Base-by-base conservation (phyloP, 2,113 vertebrate species). In the Propithecus coquereli region DNA sequence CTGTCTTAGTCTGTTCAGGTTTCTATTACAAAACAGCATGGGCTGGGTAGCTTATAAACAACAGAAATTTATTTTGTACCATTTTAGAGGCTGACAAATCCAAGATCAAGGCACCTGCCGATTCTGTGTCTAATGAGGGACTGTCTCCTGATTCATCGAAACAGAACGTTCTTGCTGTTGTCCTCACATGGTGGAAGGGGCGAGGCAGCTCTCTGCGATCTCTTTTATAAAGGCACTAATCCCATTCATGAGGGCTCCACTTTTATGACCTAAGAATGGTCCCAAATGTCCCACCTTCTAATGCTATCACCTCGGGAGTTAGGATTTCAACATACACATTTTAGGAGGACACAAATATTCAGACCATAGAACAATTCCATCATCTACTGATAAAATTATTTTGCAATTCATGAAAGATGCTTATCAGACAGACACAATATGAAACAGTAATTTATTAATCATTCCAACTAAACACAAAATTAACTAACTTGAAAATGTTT, bases 61-160 rank as follows among this genome's bases (percentile, higher is more conserved):
- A 59, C 34, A 74, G 32, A 43, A 88, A 59, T 92, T 52, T 23
- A 22, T 93, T 70, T 65, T 20, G 32, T 22, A 71, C 12, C 37
- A 0, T 11, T 59, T 9, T 50, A 23, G 30, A 79, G 10, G 5
- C 10, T 45, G 12, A 13, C 6, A 82, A 82, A 70, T 34, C 2
- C 0, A 88, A 18, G 1, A 22, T 22, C 7, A 8, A 68, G 22
- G 5, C 2, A 47, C 20, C 34, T 23, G 13, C 0, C 13, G 45
- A 27, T 23, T 77, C 68, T 71, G 9, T n/a, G 16, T 45, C 23
- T 52, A 16, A 1, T 61, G 10, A 43, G 22, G 30, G 7, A 47
- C 27, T 18, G 20, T 43, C 70, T 73, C 16, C 11, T 54, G 5
- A 1, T 40, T 81, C 32, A 27, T 8, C 52, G 18, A 27, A 86